Evolutionary conservation across 2,888 invertebrate species (phyloP), one percentile per base, ranked within the genome.

Genomic region (Dryadula phaetusa): DNA sequence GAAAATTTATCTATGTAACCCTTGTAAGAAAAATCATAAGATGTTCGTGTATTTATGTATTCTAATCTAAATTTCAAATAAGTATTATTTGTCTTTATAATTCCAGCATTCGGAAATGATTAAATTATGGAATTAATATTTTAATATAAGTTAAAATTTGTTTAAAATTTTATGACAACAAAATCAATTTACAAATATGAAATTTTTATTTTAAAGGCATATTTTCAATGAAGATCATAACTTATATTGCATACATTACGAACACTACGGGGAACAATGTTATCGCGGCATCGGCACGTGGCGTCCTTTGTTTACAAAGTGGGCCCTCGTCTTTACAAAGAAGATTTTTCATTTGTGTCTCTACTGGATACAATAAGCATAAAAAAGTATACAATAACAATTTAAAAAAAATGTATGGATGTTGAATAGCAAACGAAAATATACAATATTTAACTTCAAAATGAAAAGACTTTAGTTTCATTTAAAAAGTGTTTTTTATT

Each of bases 241-340:
- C 14, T 60, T 60, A 20, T 18, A 32, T 44, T 28, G 60, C 40
- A 60, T 60, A 44, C 12, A 60, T 32, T 60, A 75, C 77, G 79
- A 77, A 70, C 56, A 2, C 70, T 74, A 74, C 78, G 70, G 71
- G 72, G 54, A 66, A 86, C 86, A 88, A 88, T 89, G 85, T 86
- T 89, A 90, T 90, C 90, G 73, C 61, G n/a, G 47, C 73, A 90
- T 90, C 88, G 82, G 83, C 88, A 86, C 88, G 90, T 80, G 75
- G 72, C 72, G 73, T 79, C 65, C 83, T 83, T 82, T 85, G 81
- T 87, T 84, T 83, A 82, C 75, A 72, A 79, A 81, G 62, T 42
- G 60, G 47, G 65, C 60, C 60, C 65, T 56, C 37, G 37, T 22
- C 37, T 56, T 56, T 56, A 40, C 56, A 56, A 56, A 56, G 56